Conservation (phyloP, 2,888 invertebrate species). For the Agriopis aurantiaria region DNA sequence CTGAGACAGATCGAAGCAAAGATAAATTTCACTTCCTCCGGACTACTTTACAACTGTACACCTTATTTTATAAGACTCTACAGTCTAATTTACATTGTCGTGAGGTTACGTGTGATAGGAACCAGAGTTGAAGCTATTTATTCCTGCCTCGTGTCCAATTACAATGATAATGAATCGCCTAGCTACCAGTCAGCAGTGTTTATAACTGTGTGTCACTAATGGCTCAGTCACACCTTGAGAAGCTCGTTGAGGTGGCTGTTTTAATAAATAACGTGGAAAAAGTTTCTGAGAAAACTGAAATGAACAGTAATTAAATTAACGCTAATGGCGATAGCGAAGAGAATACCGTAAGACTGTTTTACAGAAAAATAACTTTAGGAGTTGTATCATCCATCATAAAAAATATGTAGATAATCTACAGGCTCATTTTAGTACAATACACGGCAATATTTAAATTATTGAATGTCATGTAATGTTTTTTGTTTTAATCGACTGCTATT, state of each 20-base stretch:
- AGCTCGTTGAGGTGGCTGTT: conserved; percentile 23
- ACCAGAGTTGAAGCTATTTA: conserved; percentile 65
- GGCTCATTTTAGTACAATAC: background rate
- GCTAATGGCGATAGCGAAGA: background rate
- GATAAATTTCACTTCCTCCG: conserved; percentile 49
- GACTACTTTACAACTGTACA: conserved; percentile 38
- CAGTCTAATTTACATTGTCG: conserved; percentile 45
- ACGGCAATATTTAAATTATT: background rate
- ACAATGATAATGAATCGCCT: conserved; percentile 73
- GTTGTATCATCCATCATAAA: background rate
- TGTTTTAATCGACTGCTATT: too few species aligned
- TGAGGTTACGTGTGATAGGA: conserved; percentile 52
- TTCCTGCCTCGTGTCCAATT: conserved; percentile 74
- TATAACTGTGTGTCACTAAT: conserved; percentile 55
- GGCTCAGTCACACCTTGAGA: conserved; percentile 32
- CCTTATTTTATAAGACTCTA: conserved; percentile 42
- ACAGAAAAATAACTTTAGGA: background rate
- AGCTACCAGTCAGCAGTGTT: conserved; percentile 61
- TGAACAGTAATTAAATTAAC: background rate
- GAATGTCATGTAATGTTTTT: too few species aligned
- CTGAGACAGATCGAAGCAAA: conserved; percentile 52
- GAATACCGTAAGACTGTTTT: background rate
- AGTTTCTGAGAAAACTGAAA: conserved; percentile 1
- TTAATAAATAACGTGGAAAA: conserved; percentile 32
- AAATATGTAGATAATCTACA: too few species aligned